These are phyloP conservation scores for Diprion similis DNA, from an alignment of 1,140 invertebrate species.

Conservation along the genomic window DNA sequence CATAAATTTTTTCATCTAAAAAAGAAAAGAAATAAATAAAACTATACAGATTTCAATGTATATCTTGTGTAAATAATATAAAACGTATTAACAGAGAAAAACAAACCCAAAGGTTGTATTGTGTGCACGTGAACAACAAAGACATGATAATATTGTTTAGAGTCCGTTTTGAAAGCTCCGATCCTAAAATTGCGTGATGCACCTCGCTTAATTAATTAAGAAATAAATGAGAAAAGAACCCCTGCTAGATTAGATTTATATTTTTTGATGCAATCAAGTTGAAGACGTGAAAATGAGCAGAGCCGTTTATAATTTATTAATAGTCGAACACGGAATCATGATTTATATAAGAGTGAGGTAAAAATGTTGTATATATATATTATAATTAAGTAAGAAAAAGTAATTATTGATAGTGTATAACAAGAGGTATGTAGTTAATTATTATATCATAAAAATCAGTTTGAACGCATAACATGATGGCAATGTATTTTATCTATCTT, in stretches of 20 bases:
- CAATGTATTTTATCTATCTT: conserved; percentile 48
- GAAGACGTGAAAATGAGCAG: conserved; percentile 29
- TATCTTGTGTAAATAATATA: background rate
- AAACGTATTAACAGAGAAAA: too few relatives aligned
- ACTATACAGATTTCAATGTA: too few relatives aligned
- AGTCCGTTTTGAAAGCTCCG: too few relatives aligned
- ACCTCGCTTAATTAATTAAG: too few relatives aligned
- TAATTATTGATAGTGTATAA: conserved; percentile 16
- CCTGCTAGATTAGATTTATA: conserved; percentile 35
- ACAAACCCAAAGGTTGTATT: too few relatives aligned
- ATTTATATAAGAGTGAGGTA: too few relatives aligned
- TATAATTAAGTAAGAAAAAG: conserved; percentile 41
- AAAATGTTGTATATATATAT: conserved; percentile 34
- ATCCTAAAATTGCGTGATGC: too few relatives aligned
- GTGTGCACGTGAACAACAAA: too few relatives aligned
- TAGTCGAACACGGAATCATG: conserved; percentile 16
- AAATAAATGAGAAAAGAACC: conserved; percentile 14
- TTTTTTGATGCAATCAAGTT: conserved; percentile 34
- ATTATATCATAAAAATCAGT: conserved; percentile 19
- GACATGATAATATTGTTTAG: too few relatives aligned
- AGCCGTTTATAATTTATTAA: conserved; percentile 55
- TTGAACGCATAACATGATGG: conserved; percentile 31
- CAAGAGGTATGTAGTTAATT: background rate
- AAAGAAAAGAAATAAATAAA: too few relatives aligned
- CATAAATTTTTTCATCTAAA: too few relatives aligned